Percentiles rank a stretch among this genome's conserved stretches.
Conservation (phyloP, 2,888 invertebrate species). For the Oxycera nigricornis region DNA sequence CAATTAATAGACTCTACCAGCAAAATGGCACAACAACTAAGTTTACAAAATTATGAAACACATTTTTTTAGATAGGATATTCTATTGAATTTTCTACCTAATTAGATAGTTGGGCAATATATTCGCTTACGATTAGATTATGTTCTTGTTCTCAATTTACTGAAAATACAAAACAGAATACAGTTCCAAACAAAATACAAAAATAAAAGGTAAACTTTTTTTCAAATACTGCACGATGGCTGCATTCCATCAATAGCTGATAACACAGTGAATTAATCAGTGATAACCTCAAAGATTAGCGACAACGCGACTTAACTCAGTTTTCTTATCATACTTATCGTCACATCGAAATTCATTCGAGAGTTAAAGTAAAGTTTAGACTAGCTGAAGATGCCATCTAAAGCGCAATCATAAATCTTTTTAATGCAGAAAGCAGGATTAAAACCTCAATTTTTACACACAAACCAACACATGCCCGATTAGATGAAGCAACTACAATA, state of each 20-base stretch:
- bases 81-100: no score
- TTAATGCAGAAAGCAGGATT: neutral
- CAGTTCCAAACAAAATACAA: neutral
- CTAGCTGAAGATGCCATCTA: no score
- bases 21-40: no score
- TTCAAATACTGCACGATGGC: no score
- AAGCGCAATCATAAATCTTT: neutral
- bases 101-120: conserved; percentile 15
- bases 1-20: no score
- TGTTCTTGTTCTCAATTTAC: neutral
- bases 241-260: conserved; percentile 19
- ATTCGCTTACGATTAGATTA: conserved; percentile 18
- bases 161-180: neutral
- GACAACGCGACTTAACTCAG: neutral
- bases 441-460: neutral
- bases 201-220: neutral
- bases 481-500: neutral
- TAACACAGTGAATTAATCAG: conserved; percentile 22
- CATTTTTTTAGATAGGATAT: no score
- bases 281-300: conserved; percentile 38
- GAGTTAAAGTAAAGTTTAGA: no score
- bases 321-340: neutral
- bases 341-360: no score
- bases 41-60: no score
- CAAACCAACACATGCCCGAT: neutral